Percentiles rank a stretch among this genome's conserved stretches.
phyloP scores from a whole-genome alignment of 1,140 invertebrate species.

The Bradysia coprophila region DNA sequence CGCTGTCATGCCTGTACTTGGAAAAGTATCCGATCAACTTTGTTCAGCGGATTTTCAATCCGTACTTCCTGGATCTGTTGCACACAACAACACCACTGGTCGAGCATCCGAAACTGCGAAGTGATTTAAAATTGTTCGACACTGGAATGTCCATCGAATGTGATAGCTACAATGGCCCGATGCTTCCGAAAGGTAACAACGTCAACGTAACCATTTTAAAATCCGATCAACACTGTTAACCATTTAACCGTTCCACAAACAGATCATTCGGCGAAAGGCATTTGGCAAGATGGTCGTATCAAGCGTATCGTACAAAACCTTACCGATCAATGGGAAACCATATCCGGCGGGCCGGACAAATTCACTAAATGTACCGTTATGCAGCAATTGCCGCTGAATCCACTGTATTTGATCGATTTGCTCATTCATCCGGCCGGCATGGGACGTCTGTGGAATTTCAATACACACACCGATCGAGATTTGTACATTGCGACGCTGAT shows the following conservation, averaged over 20 bases:
- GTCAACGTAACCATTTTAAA: no score
- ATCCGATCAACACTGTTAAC: no score
- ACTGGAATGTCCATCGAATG: constrained; percentile 43
- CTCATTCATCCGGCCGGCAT: constrained; percentile 31
- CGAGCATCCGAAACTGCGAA: constrained; percentile 14
- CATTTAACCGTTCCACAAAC: no score
- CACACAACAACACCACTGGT: constrained; percentile 21
- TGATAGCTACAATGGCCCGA: constrained; percentile 32
- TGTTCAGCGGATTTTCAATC: constrained; percentile 36
- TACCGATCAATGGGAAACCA: constrained; percentile 20
- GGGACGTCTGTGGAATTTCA: constrained; percentile 3
- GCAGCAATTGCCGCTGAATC: constrained; percentile 31
- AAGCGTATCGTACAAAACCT: constrained; percentile 30
- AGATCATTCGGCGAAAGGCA: constrained; percentile 26
- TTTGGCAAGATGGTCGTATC: constrained; percentile 32
- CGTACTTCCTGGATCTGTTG: constrained; percentile 39
- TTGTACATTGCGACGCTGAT: constrained; percentile 34
- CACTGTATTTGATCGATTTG: constrained; percentile 41
- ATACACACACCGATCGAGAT: constrained; percentile 20
- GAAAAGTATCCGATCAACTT: constrained; percentile 43
- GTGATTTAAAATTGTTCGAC: constrained; percentile 41
- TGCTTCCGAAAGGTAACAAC: constrained; percentile 33
- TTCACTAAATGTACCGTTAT: constrained; percentile 29
- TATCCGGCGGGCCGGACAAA: constrained; percentile 24
- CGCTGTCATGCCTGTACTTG: constrained; percentile 44